A percentile compares a stretch with the other conserved stretches of the same genome.
These are phyloP conservation scores for Myotis daubentonii DNA, from an alignment of 2,797 vertebrate genomes.

Conservation along the genomic window DNA sequence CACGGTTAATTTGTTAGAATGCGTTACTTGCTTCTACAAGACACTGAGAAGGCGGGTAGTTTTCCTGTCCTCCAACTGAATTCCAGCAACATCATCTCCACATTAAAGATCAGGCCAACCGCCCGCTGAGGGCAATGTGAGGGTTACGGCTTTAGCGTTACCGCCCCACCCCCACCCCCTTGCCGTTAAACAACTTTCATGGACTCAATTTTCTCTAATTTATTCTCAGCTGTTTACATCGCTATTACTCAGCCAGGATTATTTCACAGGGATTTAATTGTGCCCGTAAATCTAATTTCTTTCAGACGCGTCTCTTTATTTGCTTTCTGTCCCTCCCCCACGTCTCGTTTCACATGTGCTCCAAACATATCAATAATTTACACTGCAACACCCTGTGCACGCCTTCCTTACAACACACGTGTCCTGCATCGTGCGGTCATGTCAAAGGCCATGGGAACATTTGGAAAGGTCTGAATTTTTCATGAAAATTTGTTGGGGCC, in stretches of 20 bases:
- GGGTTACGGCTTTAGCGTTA: background rate
- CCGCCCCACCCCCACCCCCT: background rate
- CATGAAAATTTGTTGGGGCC: constrained; percentile 49
- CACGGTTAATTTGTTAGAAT: background rate
- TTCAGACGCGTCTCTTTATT: constrained; percentile 62
- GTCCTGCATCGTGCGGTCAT: constrained; percentile 59
- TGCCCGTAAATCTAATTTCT: constrained; percentile 61
- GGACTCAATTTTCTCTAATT: constrained; percentile 67
- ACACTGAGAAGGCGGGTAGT: background rate
- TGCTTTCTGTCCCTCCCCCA: constrained; percentile 46
- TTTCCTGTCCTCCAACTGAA: background rate
- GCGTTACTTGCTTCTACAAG: background rate
- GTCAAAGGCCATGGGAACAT: constrained; percentile 57
- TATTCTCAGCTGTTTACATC: constrained; percentile 71
- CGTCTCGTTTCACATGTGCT: constrained; percentile 59
- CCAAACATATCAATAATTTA: constrained; percentile 68
- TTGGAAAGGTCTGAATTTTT: constrained; percentile 72
- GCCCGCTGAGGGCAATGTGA: background rate
- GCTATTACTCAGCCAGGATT: constrained; percentile 55
- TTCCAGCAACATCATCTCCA: constrained; percentile 6
- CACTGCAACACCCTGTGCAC: constrained; percentile 17
- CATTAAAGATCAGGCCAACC: background rate
- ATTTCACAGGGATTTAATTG: constrained; percentile 71
- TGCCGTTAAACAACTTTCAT: constrained; percentile 55
- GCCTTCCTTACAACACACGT: constrained; percentile 49